Conservation (phyloP, 2,113 vertebrate species). For the Sapajus apella region DNA sequence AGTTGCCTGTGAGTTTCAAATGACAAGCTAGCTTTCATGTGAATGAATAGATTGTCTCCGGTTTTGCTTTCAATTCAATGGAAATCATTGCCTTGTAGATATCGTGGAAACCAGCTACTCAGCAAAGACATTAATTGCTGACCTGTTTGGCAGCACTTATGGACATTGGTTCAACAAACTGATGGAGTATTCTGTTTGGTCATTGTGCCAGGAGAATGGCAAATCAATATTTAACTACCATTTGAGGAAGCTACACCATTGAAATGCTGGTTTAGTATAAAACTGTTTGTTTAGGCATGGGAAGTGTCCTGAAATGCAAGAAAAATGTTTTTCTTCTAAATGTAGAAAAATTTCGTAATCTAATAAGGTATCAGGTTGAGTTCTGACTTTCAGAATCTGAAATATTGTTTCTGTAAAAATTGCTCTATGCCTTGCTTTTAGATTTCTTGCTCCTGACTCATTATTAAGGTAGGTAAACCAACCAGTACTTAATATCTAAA, state of each 20-base stretch:
- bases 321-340: conserved; percentile 40
- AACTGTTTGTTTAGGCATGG: not conserved
- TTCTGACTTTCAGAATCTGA: conserved; percentile 31
- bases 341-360: not conserved
- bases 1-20: conserved; percentile 52
- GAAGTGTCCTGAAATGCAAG: not conserved
- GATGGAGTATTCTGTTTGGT: conserved; percentile 61
- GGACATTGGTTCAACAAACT: conserved; percentile 60
- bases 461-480: not conserved
- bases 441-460: not conserved
- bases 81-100: conserved; percentile 64
- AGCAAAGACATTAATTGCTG: conserved; percentile 75
- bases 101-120: conserved; percentile 62
- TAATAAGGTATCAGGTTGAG: not conserved
- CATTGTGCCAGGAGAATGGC: conserved; percentile 65
- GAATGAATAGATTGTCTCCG: conserved; percentile 40
- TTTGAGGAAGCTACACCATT: conserved; percentile 47
- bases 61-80: conserved; percentile 64
- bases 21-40: conserved; percentile 68
- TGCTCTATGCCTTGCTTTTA: not conserved
- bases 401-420: conserved; percentile 13
- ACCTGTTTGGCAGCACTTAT: conserved; percentile 63
- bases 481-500: not conserved
- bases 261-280: conserved; percentile 44
- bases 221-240: conserved; percentile 73